A percentile compares a stretch with the other conserved stretches of the same genome.
Evolutionary conservation across 2,797 vertebrate species (phyloP).

Genomic region (Harpagifer antarcticus): DNA sequence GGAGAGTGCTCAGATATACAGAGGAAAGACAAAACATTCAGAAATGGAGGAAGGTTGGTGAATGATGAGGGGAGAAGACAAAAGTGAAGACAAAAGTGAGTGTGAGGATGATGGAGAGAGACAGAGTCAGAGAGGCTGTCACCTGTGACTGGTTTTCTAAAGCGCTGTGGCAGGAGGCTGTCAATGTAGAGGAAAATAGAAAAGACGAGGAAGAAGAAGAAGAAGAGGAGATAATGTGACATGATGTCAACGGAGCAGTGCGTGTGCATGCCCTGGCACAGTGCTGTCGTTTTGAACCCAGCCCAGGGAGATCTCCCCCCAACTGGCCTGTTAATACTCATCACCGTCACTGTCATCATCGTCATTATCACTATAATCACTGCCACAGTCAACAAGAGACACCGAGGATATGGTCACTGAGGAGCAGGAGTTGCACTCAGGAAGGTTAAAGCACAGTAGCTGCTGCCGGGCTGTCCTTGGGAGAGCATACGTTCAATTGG

Average conservation of each 20-base stretch:
- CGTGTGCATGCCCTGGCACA: slow-evolving; percentile 23
- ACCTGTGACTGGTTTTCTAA: slow-evolving; percentile 66
- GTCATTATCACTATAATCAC: slow-evolving; percentile 68
- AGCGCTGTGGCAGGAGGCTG: slow-evolving; percentile 61
- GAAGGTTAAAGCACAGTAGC: slow-evolving; percentile 37
- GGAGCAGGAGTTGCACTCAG: slow-evolving; percentile 38
- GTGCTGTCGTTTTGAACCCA: slow-evolving; percentile 61
- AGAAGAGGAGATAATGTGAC: slow-evolving; percentile 65
- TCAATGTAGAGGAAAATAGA: slow-evolving; percentile 61
- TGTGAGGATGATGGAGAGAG: slow-evolving; percentile 59
- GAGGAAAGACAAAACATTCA: slow-evolving; percentile 57
- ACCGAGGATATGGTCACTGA: slow-evolving; percentile 24
- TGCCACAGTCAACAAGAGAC: slow-evolving; percentile 51
- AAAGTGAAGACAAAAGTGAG: slow-evolving; percentile 59
- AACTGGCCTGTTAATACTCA: slow-evolving; percentile 74
- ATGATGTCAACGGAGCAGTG: slow-evolving; percentile 57
- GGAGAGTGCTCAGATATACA: slow-evolving; percentile 66
- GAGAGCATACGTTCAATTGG: slow-evolving; percentile 11
- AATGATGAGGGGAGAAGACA: slow-evolving; percentile 53
- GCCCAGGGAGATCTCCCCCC: slow-evolving; percentile 56
- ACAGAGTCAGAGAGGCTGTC: slow-evolving; percentile 62
- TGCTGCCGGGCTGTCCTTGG: slow-evolving; percentile 36
- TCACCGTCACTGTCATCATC: slow-evolving; percentile 75
- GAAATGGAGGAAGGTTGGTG: slow-evolving; percentile 24
- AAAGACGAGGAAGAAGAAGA: slow-evolving; percentile 12